Conservation (phyloP, 1,140 invertebrate species). For the Zophobas morio region DNA sequence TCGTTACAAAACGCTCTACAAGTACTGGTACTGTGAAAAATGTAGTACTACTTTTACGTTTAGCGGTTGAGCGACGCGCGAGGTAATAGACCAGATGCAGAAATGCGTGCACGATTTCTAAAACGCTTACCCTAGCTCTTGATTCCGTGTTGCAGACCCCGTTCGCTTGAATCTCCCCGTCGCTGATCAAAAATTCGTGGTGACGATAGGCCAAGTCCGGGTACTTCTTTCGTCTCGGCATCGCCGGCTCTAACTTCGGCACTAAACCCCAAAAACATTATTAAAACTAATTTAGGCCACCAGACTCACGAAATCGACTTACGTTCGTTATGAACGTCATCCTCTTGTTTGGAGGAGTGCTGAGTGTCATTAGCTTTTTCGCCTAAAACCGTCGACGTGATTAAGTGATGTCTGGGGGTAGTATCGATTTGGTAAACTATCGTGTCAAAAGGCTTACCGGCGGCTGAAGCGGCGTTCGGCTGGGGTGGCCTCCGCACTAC, state of each 20-base stretch:
- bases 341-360: constrained; percentile 51
- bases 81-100: constrained; percentile 43
- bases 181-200: constrained; percentile 83
- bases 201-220: constrained; percentile 88
- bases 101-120: constrained; percentile 50
- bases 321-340: constrained; percentile 58
- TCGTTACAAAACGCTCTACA: constrained; percentile 13
- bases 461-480: constrained; percentile 72
- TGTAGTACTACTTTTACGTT: constrained; percentile 38
- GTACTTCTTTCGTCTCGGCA: constrained; percentile 89
- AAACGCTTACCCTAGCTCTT: constrained; percentile 71
- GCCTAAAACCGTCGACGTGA: constrained; percentile 58
- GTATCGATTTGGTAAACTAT: constrained; percentile 27
- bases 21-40: constrained; percentile 40
- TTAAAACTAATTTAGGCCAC: constrained; percentile 12
- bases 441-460: constrained; percentile 62
- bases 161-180: constrained; percentile 71
- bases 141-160: constrained; percentile 68
- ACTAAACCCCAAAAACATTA: constrained; percentile 66
- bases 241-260: constrained; percentile 80
- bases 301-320: constrained; percentile 52
- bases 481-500: constrained; percentile 76
- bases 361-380: constrained; percentile 64
- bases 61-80: constrained; percentile 40
- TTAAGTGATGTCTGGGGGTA: constrained; percentile 66